These are phyloP conservation scores for Dasysyrphus tricinctus DNA, from an alignment of 2,888 invertebrate genomes.

Conservation along the genomic window DNA sequence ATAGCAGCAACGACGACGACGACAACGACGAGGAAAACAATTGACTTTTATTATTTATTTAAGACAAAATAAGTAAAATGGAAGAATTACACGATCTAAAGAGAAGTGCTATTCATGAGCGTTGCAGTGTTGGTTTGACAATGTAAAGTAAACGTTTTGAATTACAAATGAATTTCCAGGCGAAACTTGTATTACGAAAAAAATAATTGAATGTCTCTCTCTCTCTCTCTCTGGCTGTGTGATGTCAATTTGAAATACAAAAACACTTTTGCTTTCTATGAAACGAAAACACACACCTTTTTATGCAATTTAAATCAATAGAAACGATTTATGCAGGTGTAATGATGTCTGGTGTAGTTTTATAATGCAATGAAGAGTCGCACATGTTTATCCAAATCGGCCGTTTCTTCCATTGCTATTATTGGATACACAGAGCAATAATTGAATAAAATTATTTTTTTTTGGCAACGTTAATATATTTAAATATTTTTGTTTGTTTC, in stretches of 20 bases:
- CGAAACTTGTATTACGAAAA: conserved; percentile 21
- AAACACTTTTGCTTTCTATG: conserved; percentile 53
- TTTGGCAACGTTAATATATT: neutral
- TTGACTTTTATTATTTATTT: conserved; percentile 54
- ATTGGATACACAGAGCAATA: neutral
- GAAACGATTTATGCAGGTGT: conserved; percentile 15
- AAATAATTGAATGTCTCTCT: conserved; percentile 5
- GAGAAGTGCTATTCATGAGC: conserved; percentile 6
- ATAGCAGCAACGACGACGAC: neutral
- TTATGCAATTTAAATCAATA: conserved; percentile 36
- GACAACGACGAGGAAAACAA: conserved; percentile 24
- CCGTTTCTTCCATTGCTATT: neutral
- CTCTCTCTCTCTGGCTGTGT: neutral
- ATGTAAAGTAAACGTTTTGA: conserved; percentile 43
- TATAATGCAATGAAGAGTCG: conserved; percentile 13
- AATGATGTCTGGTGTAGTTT: conserved; percentile 16
- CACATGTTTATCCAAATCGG: neutral
- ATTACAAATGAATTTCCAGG: conserved; percentile 51
- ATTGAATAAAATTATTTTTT: neutral
- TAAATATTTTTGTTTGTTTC: neutral
- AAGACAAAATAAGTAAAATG: conserved; percentile 30
- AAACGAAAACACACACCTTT: neutral
- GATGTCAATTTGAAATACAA: conserved; percentile 3
- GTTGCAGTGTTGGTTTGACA: conserved; percentile 36
- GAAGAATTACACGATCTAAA: conserved; percentile 27